These are phyloP conservation scores for Antennarius maculatus DNA, from an alignment of 2,797 vertebrate species.

Conservation along the genomic window DNA sequence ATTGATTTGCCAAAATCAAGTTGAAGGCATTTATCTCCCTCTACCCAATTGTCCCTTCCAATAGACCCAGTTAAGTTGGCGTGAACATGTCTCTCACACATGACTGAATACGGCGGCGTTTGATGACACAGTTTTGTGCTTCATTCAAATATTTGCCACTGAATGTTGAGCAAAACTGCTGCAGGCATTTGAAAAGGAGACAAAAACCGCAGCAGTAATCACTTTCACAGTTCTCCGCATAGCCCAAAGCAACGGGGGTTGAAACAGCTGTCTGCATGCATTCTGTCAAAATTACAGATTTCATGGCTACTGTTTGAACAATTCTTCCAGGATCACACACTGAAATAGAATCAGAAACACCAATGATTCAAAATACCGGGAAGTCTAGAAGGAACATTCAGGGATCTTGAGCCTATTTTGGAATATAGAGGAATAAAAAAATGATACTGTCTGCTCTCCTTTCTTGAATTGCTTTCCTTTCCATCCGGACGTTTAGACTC, in stretches of 20 bases:
- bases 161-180: conserved; percentile 55
- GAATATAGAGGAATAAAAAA: not conserved
- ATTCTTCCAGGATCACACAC: conserved; percentile 37
- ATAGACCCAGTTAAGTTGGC: conserved; percentile 70
- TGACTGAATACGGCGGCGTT: conserved; percentile 59
- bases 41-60: conserved; percentile 64
- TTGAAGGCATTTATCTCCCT: conserved; percentile 72
- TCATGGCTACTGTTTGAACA: conserved; percentile 42
- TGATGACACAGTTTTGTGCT: conserved; percentile 68
- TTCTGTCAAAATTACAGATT: conserved; percentile 32
- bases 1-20: conserved; percentile 82
- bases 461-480: conserved; percentile 63
- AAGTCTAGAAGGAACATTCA: conserved; percentile 21
- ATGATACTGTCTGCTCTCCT: conserved; percentile 32
- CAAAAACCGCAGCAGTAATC: conserved; percentile 67
- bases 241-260: conserved; percentile 31
- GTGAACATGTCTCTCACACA: conserved; percentile 50
- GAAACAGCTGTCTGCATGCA: conserved; percentile 37
- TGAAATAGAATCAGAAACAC: conserved; percentile 38
- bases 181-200: conserved; percentile 62
- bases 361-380: conserved; percentile 18
- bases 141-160: conserved; percentile 61
- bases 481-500: conserved; percentile 52
- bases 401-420: conserved; percentile 7
- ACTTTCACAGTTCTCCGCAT: conserved; percentile 65